A percentile compares a stretch with the other conserved stretches of the same genome.
Evolutionary conservation across 92 coral and sea anemone species (phyloP).

Genomic region (Paramuricea clavata): DNA sequence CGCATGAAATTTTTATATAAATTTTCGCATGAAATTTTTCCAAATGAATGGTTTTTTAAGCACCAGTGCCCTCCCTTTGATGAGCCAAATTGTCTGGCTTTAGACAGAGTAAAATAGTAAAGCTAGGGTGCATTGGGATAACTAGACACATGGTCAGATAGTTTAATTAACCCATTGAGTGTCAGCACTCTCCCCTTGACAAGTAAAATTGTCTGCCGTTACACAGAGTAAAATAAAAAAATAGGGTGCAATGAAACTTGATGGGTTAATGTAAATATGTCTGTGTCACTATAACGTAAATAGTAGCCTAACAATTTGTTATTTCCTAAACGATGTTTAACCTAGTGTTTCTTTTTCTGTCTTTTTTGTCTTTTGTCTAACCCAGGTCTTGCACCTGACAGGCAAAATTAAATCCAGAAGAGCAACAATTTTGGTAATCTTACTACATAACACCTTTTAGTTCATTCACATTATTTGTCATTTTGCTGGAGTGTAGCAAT

Average conservation of each 20-base stretch:
- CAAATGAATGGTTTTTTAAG: too few species aligned
- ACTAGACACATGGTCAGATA: too few species aligned
- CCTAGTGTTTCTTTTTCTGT: constrained; percentile 34
- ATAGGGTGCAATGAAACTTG: too few species aligned
- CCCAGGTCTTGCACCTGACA: constrained; percentile 57
- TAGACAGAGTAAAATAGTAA: too few species aligned
- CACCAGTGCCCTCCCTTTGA: too few species aligned
- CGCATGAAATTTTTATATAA: background rate
- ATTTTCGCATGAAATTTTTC: background rate
- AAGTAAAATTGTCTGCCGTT: too few species aligned
- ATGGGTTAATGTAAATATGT: background rate
- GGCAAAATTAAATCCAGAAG: constrained; percentile 58
- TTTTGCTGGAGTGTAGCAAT: constrained; percentile 13
- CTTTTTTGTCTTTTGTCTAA: constrained; percentile 44
- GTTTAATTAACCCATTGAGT: too few species aligned
- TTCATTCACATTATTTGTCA: background rate
- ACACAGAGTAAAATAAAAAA: too few species aligned
- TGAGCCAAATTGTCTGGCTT: too few species aligned
- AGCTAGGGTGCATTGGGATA: too few species aligned
- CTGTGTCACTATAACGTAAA: background rate
- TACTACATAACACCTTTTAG: constrained; percentile 14
- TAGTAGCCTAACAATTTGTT: background rate
- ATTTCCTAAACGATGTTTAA: constrained; percentile 17
- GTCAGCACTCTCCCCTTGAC: too few species aligned
- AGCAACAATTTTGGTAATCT: constrained; percentile 52